These are phyloP conservation scores for Chaetodon trifascialis DNA, from an alignment of 2,113 vertebrate genomes.

Conservation along the genomic window DNA sequence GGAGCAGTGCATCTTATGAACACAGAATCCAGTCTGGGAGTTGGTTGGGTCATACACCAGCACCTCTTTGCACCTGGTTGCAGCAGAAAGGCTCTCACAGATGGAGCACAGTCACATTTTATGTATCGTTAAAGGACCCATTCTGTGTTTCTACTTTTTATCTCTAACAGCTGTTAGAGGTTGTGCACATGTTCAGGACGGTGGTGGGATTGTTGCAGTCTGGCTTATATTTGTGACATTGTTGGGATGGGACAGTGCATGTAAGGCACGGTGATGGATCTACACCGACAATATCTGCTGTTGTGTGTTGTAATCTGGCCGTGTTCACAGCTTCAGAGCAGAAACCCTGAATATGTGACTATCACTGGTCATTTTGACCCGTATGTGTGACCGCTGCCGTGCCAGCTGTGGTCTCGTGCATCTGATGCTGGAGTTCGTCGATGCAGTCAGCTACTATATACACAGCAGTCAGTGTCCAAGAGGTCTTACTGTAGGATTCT, in stretches of 20 bases:
- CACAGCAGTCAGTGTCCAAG: neutral
- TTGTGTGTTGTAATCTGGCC: neutral
- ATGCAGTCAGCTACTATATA: constrained; percentile 1
- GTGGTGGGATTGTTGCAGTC: neutral
- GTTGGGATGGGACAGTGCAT: neutral
- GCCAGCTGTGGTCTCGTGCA: neutral
- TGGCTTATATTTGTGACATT: neutral
- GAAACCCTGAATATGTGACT: neutral
- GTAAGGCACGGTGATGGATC: neutral
- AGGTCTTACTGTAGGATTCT: neutral
- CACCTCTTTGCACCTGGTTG: neutral
- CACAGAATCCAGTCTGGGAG: neutral
- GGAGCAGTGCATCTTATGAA: neutral
- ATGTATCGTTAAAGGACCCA: no score
- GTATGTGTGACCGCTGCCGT: neutral
- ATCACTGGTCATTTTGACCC: neutral
- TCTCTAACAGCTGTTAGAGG: neutral
- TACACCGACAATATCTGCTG: constrained; percentile 21
- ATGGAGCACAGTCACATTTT: neutral
- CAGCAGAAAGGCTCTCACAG: neutral
- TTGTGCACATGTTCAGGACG: neutral
- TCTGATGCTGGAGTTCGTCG: neutral
- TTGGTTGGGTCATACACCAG: neutral
- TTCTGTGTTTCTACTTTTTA: no score
- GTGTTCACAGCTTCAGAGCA: neutral